Percentiles rank a stretch among this genome's conserved stretches.
These are phyloP conservation scores for Embiotoca jacksoni DNA, from an alignment of 2,113 vertebrate species.

Conservation along the genomic window DNA sequence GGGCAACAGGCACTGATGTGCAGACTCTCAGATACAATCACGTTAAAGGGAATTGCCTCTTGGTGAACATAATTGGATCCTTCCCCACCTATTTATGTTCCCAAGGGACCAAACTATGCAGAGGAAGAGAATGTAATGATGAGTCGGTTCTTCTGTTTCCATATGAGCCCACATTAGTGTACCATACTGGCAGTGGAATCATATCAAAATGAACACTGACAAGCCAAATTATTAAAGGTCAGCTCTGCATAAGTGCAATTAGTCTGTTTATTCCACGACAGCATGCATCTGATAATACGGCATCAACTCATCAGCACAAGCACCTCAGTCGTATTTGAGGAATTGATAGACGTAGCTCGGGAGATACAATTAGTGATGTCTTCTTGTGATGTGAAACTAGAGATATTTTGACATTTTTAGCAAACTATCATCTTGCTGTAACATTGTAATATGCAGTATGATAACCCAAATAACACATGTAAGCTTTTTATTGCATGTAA, in stretches of 20 bases:
- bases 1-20: constrained; percentile 58
- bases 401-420: background rate
- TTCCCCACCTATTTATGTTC: constrained; percentile 73
- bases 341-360: background rate
- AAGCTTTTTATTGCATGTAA: background rate
- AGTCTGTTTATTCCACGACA: background rate
- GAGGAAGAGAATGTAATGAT: constrained; percentile 54
- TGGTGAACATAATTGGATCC: constrained; percentile 80
- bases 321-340: no score
- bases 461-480: background rate
- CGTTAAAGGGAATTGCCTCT: constrained; percentile 75
- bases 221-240: constrained; percentile 20
- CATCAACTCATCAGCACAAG: background rate
- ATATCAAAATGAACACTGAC: constrained; percentile 25
- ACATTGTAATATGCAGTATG: background rate
- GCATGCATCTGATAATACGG: background rate
- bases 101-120: constrained; percentile 55
- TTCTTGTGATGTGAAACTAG: background rate
- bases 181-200: constrained; percentile 20
- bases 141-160: constrained; percentile 43
- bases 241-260: background rate
- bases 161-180: constrained; percentile 29
- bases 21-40: constrained; percentile 77
- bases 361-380: background rate
- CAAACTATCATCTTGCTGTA: background rate